Percentiles rank a stretch among this genome's conserved stretches.
Conservation (phyloP, 2,797 vertebrate genomes). For the Agapornis canus region DNA sequence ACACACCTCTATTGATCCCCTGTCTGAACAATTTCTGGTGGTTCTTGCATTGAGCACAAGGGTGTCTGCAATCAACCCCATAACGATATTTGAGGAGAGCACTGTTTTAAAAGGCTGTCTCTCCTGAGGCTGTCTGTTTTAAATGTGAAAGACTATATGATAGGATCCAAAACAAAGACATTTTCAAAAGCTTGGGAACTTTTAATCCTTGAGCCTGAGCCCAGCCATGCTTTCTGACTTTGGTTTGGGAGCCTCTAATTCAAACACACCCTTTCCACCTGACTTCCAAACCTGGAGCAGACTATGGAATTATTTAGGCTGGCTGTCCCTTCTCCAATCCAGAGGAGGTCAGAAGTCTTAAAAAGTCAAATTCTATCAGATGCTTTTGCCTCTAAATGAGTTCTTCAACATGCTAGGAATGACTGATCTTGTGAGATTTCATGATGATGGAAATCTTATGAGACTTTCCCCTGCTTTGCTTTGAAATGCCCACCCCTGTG, state of each 20-base stretch:
- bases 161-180: neutral
- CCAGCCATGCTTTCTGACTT: neutral
- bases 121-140: neutral
- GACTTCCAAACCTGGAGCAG: neutral
- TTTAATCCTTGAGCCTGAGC: neutral
- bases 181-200: neutral
- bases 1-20: neutral
- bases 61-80: neutral
- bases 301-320: neutral
- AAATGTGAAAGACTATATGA: neutral
- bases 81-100: neutral
- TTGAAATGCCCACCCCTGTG: neutral
- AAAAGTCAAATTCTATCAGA: neutral
- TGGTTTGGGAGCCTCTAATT: neutral
- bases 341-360: neutral
- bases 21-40: neutral
- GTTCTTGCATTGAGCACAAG: neutral
- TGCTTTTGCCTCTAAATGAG: neutral
- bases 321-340: neutral
- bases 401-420: neutral
- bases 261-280: neutral
- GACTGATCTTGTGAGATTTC: neutral
- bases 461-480: neutral
- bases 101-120: neutral
- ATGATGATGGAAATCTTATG: neutral